phyloP scores from a whole-genome alignment of 2,797 vertebrate species.

The Neomorphus geoffroyi region DNA sequence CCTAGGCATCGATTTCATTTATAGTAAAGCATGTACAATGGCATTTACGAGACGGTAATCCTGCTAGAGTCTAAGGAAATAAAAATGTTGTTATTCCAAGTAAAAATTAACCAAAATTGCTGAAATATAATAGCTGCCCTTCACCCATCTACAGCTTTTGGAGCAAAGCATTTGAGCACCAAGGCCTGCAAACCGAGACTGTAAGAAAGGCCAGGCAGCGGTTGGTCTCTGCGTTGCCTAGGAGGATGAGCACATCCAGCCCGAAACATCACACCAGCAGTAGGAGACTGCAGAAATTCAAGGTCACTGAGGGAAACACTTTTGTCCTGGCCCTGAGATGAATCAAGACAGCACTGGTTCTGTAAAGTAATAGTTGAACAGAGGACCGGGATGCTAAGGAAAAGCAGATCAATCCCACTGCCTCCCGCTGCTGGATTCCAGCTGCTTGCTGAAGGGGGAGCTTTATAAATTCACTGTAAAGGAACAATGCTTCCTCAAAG shows the following conservation, averaged over 20 bases:
- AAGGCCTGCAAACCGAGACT: neutral
- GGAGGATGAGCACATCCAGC: neutral
- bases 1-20: neutral
- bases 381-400: neutral
- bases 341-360: neutral
- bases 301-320: neutral
- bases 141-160: neutral
- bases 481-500: conserved; percentile 18
- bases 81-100: neutral
- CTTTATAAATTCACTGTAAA: neutral
- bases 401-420: conserved; percentile 10
- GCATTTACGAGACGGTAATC: neutral
- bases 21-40: neutral
- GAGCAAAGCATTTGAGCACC: neutral
- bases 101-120: neutral
- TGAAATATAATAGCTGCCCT: neutral
- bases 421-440: conserved; percentile 11
- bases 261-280: neutral
- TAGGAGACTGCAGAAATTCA: conserved; percentile 11
- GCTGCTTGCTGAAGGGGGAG: neutral
- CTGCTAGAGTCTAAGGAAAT: neutral
- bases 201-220: neutral
- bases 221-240: neutral
- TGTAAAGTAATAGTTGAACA: neutral
- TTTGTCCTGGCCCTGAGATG: neutral